phyloP scores from a whole-genome alignment of 2,113 vertebrate genomes.

The Cromileptes altivelis region DNA sequence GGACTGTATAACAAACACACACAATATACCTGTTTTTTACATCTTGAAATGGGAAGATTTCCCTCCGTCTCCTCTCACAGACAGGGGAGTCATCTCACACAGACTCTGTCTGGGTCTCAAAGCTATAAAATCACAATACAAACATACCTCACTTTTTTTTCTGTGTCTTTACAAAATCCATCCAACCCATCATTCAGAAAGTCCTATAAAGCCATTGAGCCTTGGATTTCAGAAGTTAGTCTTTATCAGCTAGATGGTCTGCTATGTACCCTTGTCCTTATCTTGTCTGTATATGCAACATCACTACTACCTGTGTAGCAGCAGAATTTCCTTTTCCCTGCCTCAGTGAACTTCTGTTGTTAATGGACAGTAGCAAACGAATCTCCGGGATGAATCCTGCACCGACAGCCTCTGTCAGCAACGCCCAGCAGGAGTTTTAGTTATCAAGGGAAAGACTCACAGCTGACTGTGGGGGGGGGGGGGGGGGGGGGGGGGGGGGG shows the following conservation, averaged over 20 bases:
- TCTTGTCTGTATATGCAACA: conserved; percentile 62
- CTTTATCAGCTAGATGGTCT: conserved; percentile 44
- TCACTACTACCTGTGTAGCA: conserved; percentile 65
- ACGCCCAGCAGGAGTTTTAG: conserved; percentile 2
- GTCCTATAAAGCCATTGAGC: conserved; percentile 57
- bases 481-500: conserved; percentile 8
- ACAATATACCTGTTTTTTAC: conserved; percentile 33
- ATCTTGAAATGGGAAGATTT: conserved; percentile 39
- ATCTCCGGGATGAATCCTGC: conserved; percentile 40
- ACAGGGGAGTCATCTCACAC: conserved; percentile 39
- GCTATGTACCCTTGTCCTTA: conserved; percentile 47
- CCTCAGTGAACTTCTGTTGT: conserved; percentile 44
- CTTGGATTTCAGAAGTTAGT: conserved; percentile 48
- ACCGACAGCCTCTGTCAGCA: conserved; percentile 12
- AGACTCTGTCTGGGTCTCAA: conserved; percentile 47
- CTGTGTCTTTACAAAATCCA: conserved; percentile 68
- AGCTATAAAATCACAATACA: conserved; percentile 71
- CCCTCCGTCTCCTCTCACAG: conserved; percentile 28
- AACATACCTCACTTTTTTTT: conserved; percentile 77
- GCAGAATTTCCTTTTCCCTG: conserved; percentile 26
- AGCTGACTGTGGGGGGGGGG: conserved; percentile 10
- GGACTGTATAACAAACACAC: conserved; percentile 63
- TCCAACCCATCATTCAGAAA: conserved; percentile 61
- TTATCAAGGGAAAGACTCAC: conserved; percentile 15
- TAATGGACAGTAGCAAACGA: conserved; percentile 26